A percentile compares a stretch with the other conserved stretches of the same genome.
Evolutionary conservation across 2,888 invertebrate genomes (phyloP).

Genomic region (Mimumesa dahlbomi): DNA sequence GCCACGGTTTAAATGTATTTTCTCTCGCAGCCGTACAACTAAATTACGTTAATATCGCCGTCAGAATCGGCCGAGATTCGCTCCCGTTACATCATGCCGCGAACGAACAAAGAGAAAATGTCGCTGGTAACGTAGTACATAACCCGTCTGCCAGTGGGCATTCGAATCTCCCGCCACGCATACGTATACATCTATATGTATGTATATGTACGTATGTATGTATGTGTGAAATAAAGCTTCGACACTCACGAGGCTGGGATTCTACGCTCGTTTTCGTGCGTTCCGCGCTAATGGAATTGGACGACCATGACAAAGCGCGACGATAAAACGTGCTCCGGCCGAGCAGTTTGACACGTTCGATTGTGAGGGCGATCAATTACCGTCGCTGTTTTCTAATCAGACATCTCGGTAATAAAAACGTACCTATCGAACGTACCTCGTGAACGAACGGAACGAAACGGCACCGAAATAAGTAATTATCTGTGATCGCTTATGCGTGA

Average conservation of each 20-base stretch:
- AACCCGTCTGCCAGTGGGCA: conserved; percentile 39
- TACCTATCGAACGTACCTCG: background rate
- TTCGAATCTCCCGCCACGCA: conserved; percentile 43
- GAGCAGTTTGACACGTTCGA: conserved; percentile 20
- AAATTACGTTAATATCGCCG: conserved; percentile 37
- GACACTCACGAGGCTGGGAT: conserved; percentile 13
- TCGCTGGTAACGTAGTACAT: too few relatives aligned
- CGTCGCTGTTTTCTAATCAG: conserved; percentile 6
- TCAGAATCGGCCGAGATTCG: background rate
- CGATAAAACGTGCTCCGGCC: conserved; percentile 35
- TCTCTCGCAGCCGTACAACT: background rate
- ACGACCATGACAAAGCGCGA: conserved; percentile 25
- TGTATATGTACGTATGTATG: too few relatives aligned
- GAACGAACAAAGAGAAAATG: conserved; percentile 48
- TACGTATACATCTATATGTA: too few relatives aligned
- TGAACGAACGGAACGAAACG: background rate
- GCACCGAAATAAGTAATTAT: background rate
- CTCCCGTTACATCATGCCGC: conserved; percentile 34
- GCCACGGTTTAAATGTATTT: too few relatives aligned
- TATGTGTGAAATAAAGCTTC: conserved; percentile 21
- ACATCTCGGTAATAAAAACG: background rate
- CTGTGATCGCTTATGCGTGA: background rate
- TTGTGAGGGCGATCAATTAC: conserved; percentile 28
- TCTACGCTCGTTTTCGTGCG: conserved; percentile 30
- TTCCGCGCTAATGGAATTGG: conserved; percentile 24